A percentile compares a stretch with the other conserved stretches of the same genome.
Conservation (phyloP, 2,797 vertebrate species). For the Rousettus madagascariensis region DNA sequence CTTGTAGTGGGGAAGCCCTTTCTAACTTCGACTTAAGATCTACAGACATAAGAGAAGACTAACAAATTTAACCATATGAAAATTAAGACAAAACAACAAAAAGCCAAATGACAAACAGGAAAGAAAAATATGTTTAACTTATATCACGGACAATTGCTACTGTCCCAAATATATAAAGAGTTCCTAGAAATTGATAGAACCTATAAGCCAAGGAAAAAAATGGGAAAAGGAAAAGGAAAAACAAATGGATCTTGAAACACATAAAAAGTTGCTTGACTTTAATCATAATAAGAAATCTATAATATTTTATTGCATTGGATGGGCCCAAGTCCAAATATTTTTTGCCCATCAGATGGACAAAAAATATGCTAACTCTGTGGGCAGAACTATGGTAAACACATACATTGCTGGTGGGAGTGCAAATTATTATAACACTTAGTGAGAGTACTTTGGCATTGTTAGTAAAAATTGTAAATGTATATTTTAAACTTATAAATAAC, state of each 20-base stretch:
- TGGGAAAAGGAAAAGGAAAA: not conserved
- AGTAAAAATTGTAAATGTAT: not conserved
- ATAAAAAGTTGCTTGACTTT: slow-evolving; percentile 20
- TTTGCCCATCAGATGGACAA: not conserved
- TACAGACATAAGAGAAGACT: not conserved
- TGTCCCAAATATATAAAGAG: not conserved
- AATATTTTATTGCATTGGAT: not conserved
- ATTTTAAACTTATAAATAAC: not conserved
- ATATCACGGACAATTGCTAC: not conserved
- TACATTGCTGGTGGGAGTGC: not conserved
- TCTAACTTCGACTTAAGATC: not conserved
- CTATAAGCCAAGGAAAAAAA: not conserved
- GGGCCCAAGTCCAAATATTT: not conserved
- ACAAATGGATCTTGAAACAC: not conserved
- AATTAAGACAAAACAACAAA: not conserved
- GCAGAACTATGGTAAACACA: not conserved
- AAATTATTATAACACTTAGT: not conserved
- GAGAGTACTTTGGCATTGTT: not conserved
- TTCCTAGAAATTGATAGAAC: not conserved
- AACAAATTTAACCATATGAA: not conserved
- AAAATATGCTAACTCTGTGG: not conserved
- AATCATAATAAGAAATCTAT: not conserved
- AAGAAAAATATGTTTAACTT: not conserved
- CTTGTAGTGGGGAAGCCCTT: not conserved
- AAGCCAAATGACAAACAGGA: not conserved